phyloP scores from a whole-genome alignment of 2,888 invertebrate genomes.

The Clivina fossor region DNA sequence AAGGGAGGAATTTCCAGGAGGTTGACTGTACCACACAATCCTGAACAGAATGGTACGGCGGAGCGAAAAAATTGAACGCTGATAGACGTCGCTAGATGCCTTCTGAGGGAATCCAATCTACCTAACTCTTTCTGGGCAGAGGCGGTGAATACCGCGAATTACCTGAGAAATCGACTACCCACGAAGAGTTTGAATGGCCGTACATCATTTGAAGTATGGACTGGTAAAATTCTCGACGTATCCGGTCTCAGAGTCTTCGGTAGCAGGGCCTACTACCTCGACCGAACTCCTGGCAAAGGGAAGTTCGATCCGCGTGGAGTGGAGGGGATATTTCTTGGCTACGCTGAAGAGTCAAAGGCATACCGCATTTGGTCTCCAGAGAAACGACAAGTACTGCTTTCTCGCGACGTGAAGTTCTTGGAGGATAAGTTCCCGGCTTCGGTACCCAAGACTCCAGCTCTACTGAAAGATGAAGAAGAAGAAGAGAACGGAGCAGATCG shows the following conservation, averaged over 20 bases:
- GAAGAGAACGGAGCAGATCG: too few relatives aligned
- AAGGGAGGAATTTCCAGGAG: slow-evolving; percentile 36
- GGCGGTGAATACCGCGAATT: slow-evolving; percentile 45
- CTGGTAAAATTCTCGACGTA: slow-evolving; percentile 40
- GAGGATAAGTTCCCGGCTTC: too few relatives aligned
- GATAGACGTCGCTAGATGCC: slow-evolving; percentile 42
- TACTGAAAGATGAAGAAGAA: too few relatives aligned
- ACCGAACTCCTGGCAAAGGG: slow-evolving; percentile 36
- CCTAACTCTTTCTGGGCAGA: slow-evolving; percentile 46
- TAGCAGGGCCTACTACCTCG: slow-evolving; percentile 36
- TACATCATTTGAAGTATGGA: slow-evolving; percentile 42
- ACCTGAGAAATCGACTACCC: slow-evolving; percentile 44
- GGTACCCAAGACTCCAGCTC: too few relatives aligned
- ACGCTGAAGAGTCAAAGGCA: slow-evolving; percentile 40
- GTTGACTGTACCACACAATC: slow-evolving; percentile 36
- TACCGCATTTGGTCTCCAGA: slow-evolving; percentile 40
- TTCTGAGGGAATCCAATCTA: slow-evolving; percentile 43
- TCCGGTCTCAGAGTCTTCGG: slow-evolving; percentile 42
- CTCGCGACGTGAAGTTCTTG: slow-evolving; percentile 38
- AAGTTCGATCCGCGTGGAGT: slow-evolving; percentile 41
- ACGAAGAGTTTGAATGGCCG: slow-evolving; percentile 38
- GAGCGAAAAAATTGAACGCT: too few relatives aligned
- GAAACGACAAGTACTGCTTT: slow-evolving; percentile 34
- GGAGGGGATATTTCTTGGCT: slow-evolving; percentile 42
- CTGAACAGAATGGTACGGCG: slow-evolving; percentile 39